Percentiles rank a stretch among this genome's conserved stretches.
Evolutionary conservation across 2,888 invertebrate genomes (phyloP).

Genomic region (Orthosia cruda): DNA sequence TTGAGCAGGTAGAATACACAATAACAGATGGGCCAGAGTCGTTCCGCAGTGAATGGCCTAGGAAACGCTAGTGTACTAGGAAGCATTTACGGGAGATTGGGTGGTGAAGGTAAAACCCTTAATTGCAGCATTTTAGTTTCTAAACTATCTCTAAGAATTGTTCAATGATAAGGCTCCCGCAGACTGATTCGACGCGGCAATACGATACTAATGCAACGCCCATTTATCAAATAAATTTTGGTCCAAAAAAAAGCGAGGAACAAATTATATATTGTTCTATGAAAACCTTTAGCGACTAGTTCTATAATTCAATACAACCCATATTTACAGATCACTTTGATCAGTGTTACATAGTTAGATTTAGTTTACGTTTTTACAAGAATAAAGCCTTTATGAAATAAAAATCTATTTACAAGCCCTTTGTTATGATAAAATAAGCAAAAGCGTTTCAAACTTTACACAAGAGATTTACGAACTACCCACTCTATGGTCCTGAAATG

Average conservation of each 20-base stretch:
- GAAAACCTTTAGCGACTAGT: neutral
- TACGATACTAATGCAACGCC: neutral
- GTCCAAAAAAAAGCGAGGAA: neutral
- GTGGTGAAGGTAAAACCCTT: neutral
- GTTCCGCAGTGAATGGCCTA: too few relatives aligned
- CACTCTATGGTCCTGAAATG: neutral
- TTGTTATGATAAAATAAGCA: constrained; percentile 34
- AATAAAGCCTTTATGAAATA: constrained; percentile 14
- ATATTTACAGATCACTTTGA: neutral
- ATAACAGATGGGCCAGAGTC: too few relatives aligned
- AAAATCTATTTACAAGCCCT: constrained; percentile 25
- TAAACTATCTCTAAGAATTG: neutral
- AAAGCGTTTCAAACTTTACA: constrained; percentile 14
- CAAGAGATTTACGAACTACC: constrained; percentile 7
- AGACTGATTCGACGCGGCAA: neutral
- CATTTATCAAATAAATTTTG: neutral
- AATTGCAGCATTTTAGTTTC: neutral
- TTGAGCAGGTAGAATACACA: too few relatives aligned
- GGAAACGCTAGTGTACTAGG: too few relatives aligned
- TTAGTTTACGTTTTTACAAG: neutral
- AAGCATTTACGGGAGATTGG: too few relatives aligned
- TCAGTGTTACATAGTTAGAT: neutral
- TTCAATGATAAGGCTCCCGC: neutral
- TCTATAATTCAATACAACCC: constrained; percentile 8
- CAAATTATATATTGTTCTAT: neutral